Evolutionary conservation across 2,113 vertebrate genomes (phyloP).

Genomic region (pig (Sus scrofa)): T2T-Sscrofa CM000827.6:67984001-67984500

Average conservation of each 20-base stretch:
- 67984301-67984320: neutral
- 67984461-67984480: neutral
- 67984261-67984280: neutral
- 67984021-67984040: too few species aligned
- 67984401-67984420: slow-evolving; percentile 1
- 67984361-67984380: slow-evolving; percentile 28
- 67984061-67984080: too few species aligned
- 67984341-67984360: slow-evolving; percentile 12
- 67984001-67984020: too few species aligned
- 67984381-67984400: neutral
- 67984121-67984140: too few species aligned
- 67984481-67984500: slow-evolving; percentile 18
- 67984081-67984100: too few species aligned
- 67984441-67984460: slow-evolving; percentile 17
- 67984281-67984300: neutral
- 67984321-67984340: slow-evolving; percentile 25
- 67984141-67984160: too few species aligned
- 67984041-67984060: too few species aligned
- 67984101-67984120: too few species aligned
- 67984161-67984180: neutral
- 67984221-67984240: neutral
- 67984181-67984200: neutral
- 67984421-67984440: slow-evolving; percentile 15
- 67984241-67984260: neutral
- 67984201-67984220: neutral